phyloP scores from a whole-genome alignment of 2,888 invertebrate genomes.

The Leptogaster cylindrica region DNA sequence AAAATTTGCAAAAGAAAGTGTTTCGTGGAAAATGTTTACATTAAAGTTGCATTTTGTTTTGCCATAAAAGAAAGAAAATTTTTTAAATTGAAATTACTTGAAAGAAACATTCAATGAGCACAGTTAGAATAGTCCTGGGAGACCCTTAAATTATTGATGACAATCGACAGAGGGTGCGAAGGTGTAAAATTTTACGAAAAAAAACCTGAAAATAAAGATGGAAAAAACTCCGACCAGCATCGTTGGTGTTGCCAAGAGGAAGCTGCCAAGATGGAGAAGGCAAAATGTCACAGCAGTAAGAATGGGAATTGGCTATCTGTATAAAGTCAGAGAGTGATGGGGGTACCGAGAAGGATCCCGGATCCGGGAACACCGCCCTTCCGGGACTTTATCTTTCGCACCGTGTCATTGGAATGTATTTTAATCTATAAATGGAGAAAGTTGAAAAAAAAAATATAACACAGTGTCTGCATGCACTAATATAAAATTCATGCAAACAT shows the following conservation, averaged over 20 bases:
- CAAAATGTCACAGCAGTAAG: conserved; percentile 32
- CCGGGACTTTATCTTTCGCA: conserved; percentile 34
- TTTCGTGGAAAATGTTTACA: no score
- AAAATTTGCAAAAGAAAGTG: no score
- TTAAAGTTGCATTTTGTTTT: conserved; percentile 6
- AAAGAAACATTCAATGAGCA: conserved; percentile 20
- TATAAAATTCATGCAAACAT: conserved; percentile 40
- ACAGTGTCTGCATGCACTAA: conserved; percentile 35
- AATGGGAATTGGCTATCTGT: conserved; percentile 31
- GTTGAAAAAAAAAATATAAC: not conserved
- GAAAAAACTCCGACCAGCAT: conserved; percentile 8
- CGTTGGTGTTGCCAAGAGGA: not conserved
- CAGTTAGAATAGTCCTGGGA: conserved; percentile 6
- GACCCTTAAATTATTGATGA: conserved; percentile 30
- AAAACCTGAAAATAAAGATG: conserved; percentile 6
- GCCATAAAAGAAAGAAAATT: conserved; percentile 1
- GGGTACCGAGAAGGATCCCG: not conserved
- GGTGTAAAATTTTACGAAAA: conserved; percentile 30
- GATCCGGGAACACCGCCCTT: conserved; percentile 34
- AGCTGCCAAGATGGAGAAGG: conserved; percentile 21
- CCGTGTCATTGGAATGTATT: conserved; percentile 32
- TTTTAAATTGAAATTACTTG: conserved; percentile 33
- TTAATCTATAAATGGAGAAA: conserved; percentile 34
- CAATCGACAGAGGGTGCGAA: conserved; percentile 35
- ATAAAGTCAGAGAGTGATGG: conserved; percentile 32